Percentiles rank a stretch among this genome's conserved stretches.
phyloP scores from a whole-genome alignment of 2,888 invertebrate species.

The Cephus runcator region DNA sequence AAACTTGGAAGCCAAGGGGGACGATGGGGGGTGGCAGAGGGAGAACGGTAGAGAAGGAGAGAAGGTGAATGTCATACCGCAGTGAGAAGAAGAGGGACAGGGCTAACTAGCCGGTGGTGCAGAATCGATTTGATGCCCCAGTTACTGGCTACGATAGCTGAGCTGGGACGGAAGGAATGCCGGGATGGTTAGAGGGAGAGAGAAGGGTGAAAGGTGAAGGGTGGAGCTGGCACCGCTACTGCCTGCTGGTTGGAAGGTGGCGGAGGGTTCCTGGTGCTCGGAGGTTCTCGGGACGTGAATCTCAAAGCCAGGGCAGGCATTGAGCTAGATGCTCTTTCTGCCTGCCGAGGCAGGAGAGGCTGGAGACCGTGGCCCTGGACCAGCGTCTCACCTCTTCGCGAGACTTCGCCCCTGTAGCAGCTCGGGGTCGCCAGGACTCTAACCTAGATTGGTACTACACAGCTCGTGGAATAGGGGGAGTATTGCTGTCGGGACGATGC shows the following conservation, averaged over 20 bases:
- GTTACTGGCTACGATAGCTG: constrained; percentile 46
- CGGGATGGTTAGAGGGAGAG: background rate
- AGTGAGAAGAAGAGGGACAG: constrained; percentile 19
- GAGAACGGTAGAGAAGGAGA: constrained; percentile 15
- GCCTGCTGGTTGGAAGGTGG: background rate
- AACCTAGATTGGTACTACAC: background rate
- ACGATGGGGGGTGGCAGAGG: constrained; percentile 47
- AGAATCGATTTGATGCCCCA: constrained; percentile 61
- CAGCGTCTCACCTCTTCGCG: constrained; percentile 8
- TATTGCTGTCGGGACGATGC: background rate
- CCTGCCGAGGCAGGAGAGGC: constrained; percentile 17
- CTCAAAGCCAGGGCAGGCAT: constrained; percentile 51
- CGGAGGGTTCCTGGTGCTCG: constrained; percentile 7
- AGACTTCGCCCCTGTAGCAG: background rate
- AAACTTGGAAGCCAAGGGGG: constrained; percentile 45
- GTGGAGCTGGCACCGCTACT: background rate
- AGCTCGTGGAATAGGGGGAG: background rate
- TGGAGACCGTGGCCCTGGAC: constrained; percentile 41
- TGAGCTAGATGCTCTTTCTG: constrained; percentile 34
- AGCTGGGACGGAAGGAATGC: constrained; percentile 1
- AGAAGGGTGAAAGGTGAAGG: background rate
- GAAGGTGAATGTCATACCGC: background rate
- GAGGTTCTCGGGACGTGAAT: constrained; percentile 42
- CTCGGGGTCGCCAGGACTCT: background rate
- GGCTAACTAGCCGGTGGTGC: constrained; percentile 34